A percentile compares a stretch with the other conserved stretches of the same genome.
Conservation (phyloP, 2,797 vertebrate species). For the Pelobates cultripes region DNA sequence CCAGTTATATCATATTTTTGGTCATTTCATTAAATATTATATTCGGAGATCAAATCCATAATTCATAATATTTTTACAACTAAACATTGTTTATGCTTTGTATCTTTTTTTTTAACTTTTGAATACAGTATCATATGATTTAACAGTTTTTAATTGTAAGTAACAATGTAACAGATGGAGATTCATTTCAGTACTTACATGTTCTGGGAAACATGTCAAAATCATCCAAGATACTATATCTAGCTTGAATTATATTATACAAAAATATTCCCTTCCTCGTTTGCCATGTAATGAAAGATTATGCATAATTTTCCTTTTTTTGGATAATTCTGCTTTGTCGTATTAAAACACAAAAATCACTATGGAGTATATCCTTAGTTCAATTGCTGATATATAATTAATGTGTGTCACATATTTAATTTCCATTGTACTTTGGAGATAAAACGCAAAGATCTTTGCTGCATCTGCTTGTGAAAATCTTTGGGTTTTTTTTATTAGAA, state of each 20-base stretch:
- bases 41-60: too few species aligned
- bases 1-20: too few species aligned
- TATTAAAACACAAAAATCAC: not conserved
- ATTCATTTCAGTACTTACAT: constrained; percentile 25
- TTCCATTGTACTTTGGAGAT: constrained; percentile 19
- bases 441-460: constrained; percentile 2
- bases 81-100: too few species aligned
- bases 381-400: constrained; percentile 38
- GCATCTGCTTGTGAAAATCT: constrained; percentile 15
- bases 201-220: constrained; percentile 45
- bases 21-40: too few species aligned
- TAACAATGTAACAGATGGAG: constrained; percentile 45
- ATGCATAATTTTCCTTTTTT: not conserved
- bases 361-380: constrained; percentile 28
- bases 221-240: constrained; percentile 13
- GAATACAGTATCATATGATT: too few species aligned
- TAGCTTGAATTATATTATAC: constrained; percentile 1
- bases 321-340: not conserved
- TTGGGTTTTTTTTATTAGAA: not conserved
- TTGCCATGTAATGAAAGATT: not conserved
- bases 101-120: too few species aligned
- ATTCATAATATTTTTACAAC: too few species aligned
- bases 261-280: not conserved
- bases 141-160: not conserved
- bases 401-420: constrained; percentile 19